Evolutionary conservation across 2,113 vertebrate species (phyloP).

Genomic region (Peromyscus polionotus): DNA sequence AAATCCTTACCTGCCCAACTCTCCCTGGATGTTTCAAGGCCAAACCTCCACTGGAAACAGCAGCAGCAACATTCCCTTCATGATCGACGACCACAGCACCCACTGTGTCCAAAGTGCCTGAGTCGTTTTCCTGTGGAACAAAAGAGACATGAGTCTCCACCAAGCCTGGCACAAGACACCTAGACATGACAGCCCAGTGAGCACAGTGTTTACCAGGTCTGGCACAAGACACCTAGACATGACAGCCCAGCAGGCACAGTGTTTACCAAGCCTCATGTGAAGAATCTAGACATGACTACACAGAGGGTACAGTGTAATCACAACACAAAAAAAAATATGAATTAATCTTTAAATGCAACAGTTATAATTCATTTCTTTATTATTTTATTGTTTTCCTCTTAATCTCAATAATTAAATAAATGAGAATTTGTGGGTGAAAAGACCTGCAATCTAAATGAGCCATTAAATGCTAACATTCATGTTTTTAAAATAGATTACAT

Average conservation of each 20-base stretch:
- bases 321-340: background rate
- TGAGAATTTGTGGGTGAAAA: slow-evolving; percentile 22
- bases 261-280: background rate
- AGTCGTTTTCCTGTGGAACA: slow-evolving; percentile 92
- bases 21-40: slow-evolving; percentile 99
- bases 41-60: slow-evolving; percentile 98
- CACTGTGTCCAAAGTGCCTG: slow-evolving; percentile 96
- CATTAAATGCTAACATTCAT: background rate
- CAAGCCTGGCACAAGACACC: no score
- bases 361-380: background rate
- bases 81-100: slow-evolving; percentile 98
- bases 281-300: background rate
- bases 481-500: background rate
- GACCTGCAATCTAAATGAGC: background rate
- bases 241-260: background rate
- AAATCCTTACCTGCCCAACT: slow-evolving; percentile 94
- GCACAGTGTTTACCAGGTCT: background rate
- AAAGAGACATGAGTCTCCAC: background rate
- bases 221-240: background rate
- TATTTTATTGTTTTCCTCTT: background rate
- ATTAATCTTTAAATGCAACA: slow-evolving; percentile 1
- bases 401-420: slow-evolving; percentile 45
- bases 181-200: background rate
- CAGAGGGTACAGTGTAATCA: background rate
- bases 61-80: slow-evolving; percentile 98